Evolutionary conservation across 2,888 invertebrate genomes (phyloP), one percentile per base, ranked within the genome.

Genomic region (Thymelicus sylvestris): DNA sequence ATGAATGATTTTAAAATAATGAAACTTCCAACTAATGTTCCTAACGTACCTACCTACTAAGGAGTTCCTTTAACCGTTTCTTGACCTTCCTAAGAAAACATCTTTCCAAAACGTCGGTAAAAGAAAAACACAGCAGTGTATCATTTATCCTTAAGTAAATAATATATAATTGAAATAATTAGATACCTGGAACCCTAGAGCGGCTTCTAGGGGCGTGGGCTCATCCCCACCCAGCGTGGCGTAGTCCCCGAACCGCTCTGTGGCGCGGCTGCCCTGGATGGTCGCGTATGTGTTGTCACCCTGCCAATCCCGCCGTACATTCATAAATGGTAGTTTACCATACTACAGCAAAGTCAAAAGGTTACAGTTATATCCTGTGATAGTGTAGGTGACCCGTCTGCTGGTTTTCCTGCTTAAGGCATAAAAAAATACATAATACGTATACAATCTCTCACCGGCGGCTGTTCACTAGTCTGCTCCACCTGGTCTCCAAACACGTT

Each of bases 271-370:
- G 82, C 96, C 96, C 80, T 96, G 96, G 78, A 97, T 97, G 31
- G 97, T 97, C 5, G 97, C 97, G 85, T 97, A 97, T 0, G 97
- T 97, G 84, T 97, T 97, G 86, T 97, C 97, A 75, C 95, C 89
- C 95, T 96, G 84, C 0, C 75, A 72, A 31, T 41, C 59, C 63
- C 63, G 50, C 38, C 31, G 19, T 0, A 41, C 6, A 31, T 10
- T 8, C 15, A 44, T 48, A 47, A 15, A 12, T 57, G 6, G 2
- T 13, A 13, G 10, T 24, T 50, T 60, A 60, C 41, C 15, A 62
- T 6, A 44, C 52, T 38, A 64, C 15, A 19, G 19, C 19, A 0
- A 19, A 19, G 19, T 19, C 19, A 19, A 19, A 19, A 19, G 19
- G 19, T 19, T 19, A 19, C 19, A 2, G 19, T 19, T 19, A 19